These are phyloP conservation scores for Caenorhabditis drosophilae DNA, from an alignment of 2,888 invertebrate species.

Conservation along the genomic window DNA sequence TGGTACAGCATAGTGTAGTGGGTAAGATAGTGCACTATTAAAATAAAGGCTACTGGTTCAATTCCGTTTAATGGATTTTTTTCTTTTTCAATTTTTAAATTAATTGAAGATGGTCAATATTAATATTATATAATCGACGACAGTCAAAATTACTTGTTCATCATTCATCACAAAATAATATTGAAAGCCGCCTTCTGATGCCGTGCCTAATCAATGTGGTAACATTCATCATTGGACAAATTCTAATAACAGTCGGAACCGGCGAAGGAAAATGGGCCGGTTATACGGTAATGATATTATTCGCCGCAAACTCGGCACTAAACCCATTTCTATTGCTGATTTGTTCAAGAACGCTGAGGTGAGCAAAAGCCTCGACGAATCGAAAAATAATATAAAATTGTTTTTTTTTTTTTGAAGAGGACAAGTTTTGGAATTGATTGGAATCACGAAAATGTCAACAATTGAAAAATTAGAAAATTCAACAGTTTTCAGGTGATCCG, in stretches of 20 bases:
- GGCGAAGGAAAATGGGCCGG: slow-evolving; percentile 68
- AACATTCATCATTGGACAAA: slow-evolving; percentile 63
- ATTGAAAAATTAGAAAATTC: slow-evolving; percentile 26
- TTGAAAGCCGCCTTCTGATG: slow-evolving; percentile 53
- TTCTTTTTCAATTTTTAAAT: too few species aligned
- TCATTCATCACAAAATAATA: slow-evolving; percentile 28
- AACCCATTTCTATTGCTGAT: slow-evolving; percentile 63
- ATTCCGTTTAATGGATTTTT: too few species aligned
- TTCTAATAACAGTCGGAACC: slow-evolving; percentile 65
- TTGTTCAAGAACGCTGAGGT: slow-evolving; percentile 62
- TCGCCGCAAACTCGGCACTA: slow-evolving; percentile 62
- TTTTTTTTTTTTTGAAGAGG: too few species aligned
- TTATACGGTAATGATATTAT: slow-evolving; percentile 60
- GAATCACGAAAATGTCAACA: slow-evolving; percentile 15
- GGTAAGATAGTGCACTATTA: too few species aligned
- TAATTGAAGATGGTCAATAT: slow-evolving; percentile 52
- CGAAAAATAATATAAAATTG: too few species aligned
- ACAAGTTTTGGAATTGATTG: slow-evolving; percentile 11
- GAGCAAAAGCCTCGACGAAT: too few species aligned
- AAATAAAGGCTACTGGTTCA: too few species aligned
- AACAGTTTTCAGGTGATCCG: slow-evolving; percentile 26
- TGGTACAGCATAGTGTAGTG: too few species aligned
- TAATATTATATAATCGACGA: slow-evolving; percentile 46
- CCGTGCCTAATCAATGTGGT: slow-evolving; percentile 64
- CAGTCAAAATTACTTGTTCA: slow-evolving; percentile 30